Percentiles rank a stretch among this genome's conserved stretches.
phyloP scores from a whole-genome alignment of 2,113 vertebrate species.

The Corythoichthys intestinalis region DNA sequence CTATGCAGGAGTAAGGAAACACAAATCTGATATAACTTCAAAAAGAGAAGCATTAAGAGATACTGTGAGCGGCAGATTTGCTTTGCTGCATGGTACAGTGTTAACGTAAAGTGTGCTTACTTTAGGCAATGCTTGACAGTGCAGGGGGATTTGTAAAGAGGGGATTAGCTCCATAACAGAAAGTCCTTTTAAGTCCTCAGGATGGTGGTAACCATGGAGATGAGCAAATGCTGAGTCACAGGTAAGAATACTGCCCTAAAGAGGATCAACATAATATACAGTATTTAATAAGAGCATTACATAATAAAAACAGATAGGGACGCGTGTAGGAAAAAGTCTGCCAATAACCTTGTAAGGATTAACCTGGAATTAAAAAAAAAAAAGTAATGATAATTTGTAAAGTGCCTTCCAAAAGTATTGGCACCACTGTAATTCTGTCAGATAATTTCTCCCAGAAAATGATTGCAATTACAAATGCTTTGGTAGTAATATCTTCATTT shows the following conservation, averaged over 20 bases:
- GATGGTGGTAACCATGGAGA: conserved; percentile 77
- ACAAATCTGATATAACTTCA: neutral
- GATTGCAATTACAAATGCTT: too few species aligned
- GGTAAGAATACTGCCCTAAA: conserved; percentile 78
- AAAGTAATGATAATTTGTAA: too few species aligned
- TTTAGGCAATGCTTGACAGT: conserved; percentile 75
- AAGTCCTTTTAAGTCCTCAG: conserved; percentile 76
- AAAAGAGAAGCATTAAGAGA: conserved; percentile 9
- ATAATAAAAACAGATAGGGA: too few species aligned
- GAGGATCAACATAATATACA: neutral
- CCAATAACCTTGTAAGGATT: too few species aligned
- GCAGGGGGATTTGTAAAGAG: conserved; percentile 78
- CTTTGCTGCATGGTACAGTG: conserved; percentile 18
- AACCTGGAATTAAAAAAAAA: too few species aligned
- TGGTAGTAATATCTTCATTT: too few species aligned
- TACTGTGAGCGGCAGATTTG: conserved; percentile 6
- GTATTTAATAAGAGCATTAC: neutral
- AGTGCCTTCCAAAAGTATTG: too few species aligned
- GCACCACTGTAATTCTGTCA: too few species aligned
- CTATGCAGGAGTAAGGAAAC: conserved; percentile 54
- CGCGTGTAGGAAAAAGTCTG: too few species aligned
- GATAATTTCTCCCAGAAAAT: too few species aligned
- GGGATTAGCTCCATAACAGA: conserved; percentile 80
- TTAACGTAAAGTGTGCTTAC: conserved; percentile 57
- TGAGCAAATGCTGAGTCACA: conserved; percentile 84